These are phyloP conservation scores for Motacilla tschutschensis DNA, from an alignment of 2,113 vertebrate species.

Conservation along the genomic window DNA sequence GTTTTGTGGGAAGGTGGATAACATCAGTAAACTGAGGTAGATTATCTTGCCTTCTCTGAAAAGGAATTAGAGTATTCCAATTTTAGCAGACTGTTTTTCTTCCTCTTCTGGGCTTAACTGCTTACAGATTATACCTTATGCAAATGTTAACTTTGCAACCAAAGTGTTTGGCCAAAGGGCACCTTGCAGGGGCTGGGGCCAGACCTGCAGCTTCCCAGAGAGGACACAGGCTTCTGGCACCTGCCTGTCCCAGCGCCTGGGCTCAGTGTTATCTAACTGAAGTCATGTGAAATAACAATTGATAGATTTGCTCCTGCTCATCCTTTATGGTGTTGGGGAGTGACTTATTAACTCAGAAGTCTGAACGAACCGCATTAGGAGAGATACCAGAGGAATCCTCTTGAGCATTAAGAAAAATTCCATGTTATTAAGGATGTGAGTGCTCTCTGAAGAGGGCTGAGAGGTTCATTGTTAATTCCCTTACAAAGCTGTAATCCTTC, in stretches of 20 bases:
- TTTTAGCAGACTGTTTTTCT: slow-evolving; percentile 15
- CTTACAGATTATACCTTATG: slow-evolving; percentile 6
- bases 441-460: slow-evolving; percentile 3
- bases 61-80: slow-evolving; percentile 18
- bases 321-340: not conserved
- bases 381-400: slow-evolving; percentile 4
- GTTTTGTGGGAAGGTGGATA: not conserved
- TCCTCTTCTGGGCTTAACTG: slow-evolving; percentile 5
- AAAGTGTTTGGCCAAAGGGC: not conserved
- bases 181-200: not conserved
- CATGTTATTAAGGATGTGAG: slow-evolving; percentile 8
- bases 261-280: not conserved
- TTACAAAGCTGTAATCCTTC: slow-evolving; percentile 22
- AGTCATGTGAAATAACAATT: not conserved
- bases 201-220: not conserved
- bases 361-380: not conserved
- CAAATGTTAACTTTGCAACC: slow-evolving; percentile 12
- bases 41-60: slow-evolving; percentile 17
- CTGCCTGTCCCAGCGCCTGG: not conserved
- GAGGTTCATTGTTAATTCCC: slow-evolving; percentile 27
- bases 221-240: not conserved
- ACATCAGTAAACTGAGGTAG: slow-evolving; percentile 1
- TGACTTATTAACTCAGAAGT: not conserved
- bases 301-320: not conserved
- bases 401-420: not conserved